Evolutionary conservation across 2,888 invertebrate genomes (phyloP), one percentile per base, ranked within the genome.

Genomic region (Onchidella celtica): DNA sequence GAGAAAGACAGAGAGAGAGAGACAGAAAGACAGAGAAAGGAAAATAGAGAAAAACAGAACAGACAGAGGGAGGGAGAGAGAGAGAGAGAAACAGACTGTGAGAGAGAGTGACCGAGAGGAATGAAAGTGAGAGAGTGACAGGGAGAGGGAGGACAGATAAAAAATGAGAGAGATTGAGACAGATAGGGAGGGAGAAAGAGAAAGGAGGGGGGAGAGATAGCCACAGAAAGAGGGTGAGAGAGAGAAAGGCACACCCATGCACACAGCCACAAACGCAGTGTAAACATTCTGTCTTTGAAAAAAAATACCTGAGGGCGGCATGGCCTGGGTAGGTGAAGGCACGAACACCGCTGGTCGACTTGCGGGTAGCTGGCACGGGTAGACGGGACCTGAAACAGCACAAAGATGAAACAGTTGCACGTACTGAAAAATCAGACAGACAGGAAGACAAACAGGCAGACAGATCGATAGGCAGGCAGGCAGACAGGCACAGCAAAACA

Each of bases 1-100:
- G 47, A 47, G 47, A 47, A 17, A 47, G 47, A 47, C 9, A 47
- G 47, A 47, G 47, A 47, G 47, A 47, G 47, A 47, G n/a, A 47
- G 47, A 47, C 9, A 47, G 47, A 47, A 17, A 47, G 47, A 47
- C 9, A 47, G 47, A 47, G 47, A 47, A 17, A 47, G 17, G 17
- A 17, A 47, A 17, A 47, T 6, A 47, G 47, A 47, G 47, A 47
- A 17, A 47, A 17, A 47, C 9, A 47, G 47, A 47, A 47, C 47
- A 47, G 47, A 47, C 47, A 47, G 47, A 47, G 47, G 17, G 47
- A 47, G 74, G 36, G 68, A 29, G 29, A 34, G 73, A 66, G 59
- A n/a, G 36, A 36, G 63, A 55, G 57, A 40, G 55, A 47, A 73
- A 32, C 14, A 40, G 11, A 29, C 38, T 21, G 29, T 9, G 36